phyloP scores from a whole-genome alignment of 2,888 invertebrate genomes.

The Acleris laterana region DNA sequence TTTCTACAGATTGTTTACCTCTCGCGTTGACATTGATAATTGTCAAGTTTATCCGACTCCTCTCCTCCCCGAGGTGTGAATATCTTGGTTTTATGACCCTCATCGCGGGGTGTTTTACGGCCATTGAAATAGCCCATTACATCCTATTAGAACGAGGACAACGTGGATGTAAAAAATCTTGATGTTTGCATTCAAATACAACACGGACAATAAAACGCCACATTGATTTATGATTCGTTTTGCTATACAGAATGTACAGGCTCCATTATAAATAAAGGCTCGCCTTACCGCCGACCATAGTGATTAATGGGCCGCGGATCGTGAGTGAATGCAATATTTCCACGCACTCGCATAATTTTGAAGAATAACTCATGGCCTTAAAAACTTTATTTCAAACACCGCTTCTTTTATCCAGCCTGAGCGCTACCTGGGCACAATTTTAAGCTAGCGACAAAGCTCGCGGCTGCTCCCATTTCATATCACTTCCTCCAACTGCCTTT shows the following conservation, averaged over 20 bases:
- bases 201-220: constrained; percentile 44
- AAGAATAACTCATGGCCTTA: constrained; percentile 1
- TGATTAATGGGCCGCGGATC: background rate
- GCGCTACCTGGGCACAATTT: background rate
- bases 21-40: constrained; percentile 19
- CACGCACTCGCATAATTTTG: constrained; percentile 10
- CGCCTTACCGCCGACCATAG: constrained; percentile 8
- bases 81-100: constrained; percentile 38
- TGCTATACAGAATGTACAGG: constrained; percentile 8
- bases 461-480: background rate
- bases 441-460: background rate
- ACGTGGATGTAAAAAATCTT: constrained; percentile 33
- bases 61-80: constrained; percentile 22
- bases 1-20: constrained; percentile 15
- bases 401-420: background rate
- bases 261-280: constrained; percentile 12
- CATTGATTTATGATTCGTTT: constrained; percentile 22
- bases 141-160: constrained; percentile 39
- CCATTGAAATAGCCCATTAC: constrained; percentile 42
- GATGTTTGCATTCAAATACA: constrained; percentile 38
- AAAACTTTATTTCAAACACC: background rate
- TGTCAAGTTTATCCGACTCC: constrained; percentile 5
- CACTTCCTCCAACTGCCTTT: no score
- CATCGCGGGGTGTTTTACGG: constrained; percentile 43
- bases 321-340: background rate